Conservation (phyloP, 2,888 invertebrate species). For the Clanis bilineata region DNA sequence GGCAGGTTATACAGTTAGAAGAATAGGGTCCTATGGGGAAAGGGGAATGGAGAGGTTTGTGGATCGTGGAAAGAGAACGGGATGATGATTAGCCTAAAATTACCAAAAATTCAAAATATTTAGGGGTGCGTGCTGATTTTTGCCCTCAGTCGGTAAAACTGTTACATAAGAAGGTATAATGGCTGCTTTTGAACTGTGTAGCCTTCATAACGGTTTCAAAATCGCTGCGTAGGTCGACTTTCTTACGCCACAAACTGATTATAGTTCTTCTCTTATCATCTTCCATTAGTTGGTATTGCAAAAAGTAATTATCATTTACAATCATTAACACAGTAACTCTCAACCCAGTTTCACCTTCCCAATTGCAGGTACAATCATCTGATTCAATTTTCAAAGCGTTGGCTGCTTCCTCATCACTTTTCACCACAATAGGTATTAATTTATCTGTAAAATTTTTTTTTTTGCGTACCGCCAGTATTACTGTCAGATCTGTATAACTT, state of each 20-base stretch:
- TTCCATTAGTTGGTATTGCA: background rate
- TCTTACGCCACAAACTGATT: background rate
- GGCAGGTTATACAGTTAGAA: too few relatives aligned
- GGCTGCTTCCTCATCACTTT: background rate
- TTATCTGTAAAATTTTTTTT: background rate
- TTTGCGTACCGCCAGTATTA: background rate
- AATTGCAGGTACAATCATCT: background rate
- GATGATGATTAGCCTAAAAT: too few relatives aligned
- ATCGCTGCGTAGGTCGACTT: background rate
- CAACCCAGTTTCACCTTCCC: background rate
- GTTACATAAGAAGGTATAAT: background rate
- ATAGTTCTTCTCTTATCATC: background rate
- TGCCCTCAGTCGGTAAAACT: background rate
- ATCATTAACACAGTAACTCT: background rate
- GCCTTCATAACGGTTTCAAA: background rate
- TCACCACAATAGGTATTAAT: background rate
- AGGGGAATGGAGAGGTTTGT: too few relatives aligned
- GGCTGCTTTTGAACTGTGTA: background rate
- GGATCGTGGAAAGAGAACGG: too few relatives aligned
- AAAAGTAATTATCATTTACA: background rate
- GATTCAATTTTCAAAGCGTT: background rate
- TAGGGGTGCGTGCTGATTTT: too few relatives aligned
- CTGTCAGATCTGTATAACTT: background rate
- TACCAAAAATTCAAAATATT: too few relatives aligned
- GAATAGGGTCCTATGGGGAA: too few relatives aligned